phyloP scores from a whole-genome alignment of 2,797 vertebrate genomes.

The Xerus rutilus region DNA sequence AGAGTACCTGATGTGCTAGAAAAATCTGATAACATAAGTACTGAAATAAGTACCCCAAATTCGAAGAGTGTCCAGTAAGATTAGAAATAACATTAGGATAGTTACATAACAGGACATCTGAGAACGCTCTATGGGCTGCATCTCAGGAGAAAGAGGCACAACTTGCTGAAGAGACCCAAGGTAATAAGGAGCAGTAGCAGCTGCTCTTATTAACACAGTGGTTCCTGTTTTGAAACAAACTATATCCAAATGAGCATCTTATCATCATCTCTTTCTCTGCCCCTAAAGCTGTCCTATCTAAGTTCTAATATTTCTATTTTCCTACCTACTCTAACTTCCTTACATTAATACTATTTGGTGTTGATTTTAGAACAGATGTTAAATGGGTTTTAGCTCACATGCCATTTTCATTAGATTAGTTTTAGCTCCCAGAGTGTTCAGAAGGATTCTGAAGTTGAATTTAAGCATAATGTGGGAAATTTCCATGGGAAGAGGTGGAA shows the following conservation, averaged over 20 bases:
- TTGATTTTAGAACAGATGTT: background rate
- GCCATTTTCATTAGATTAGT: background rate
- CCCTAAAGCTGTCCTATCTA: background rate
- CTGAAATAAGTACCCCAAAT: conserved; percentile 16
- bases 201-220: background rate
- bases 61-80: background rate
- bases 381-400: background rate
- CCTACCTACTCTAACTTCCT: too few relatives aligned
- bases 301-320: background rate
- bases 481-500: background rate
- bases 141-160: background rate
- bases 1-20: background rate
- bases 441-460: background rate
- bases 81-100: background rate
- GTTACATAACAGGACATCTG: background rate
- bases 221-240: background rate
- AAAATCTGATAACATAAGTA: conserved; percentile 23
- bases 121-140: background rate
- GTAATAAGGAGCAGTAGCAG: background rate
- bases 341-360: background rate
- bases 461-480: background rate
- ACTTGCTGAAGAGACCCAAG: background rate
- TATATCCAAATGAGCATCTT: background rate
- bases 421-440: background rate
- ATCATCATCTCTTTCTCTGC: background rate